These are phyloP conservation scores for Drosophila kanekoi DNA, from an alignment of 2,888 invertebrate species.

Conservation along the genomic window DNA sequence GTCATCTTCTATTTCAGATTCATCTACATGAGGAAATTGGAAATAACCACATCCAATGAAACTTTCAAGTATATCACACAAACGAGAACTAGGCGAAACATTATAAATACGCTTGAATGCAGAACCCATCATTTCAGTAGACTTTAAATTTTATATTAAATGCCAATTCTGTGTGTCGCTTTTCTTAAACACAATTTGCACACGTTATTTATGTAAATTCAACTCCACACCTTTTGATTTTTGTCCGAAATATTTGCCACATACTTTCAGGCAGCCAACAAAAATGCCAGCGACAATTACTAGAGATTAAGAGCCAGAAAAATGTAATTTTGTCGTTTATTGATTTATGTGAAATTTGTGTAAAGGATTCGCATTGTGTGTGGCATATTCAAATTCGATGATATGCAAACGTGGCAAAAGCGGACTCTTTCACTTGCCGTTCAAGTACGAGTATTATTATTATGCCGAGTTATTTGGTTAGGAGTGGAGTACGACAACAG, in stretches of 20 bases:
- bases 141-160: too few relatives aligned
- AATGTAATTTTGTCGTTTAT: constrained; percentile 38
- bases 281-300: constrained; percentile 23
- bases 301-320: constrained; percentile 11
- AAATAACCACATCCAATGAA: too few relatives aligned
- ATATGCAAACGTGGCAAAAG: constrained; percentile 65
- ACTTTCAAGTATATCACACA: too few relatives aligned
- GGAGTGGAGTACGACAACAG: constrained; percentile 51
- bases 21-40: too few relatives aligned
- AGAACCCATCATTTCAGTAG: too few relatives aligned
- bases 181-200: too few relatives aligned
- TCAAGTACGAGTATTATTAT: constrained; percentile 58
- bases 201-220: neutral
- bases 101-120: too few relatives aligned
- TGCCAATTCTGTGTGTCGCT: too few relatives aligned
- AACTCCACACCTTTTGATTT: neutral
- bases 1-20: too few relatives aligned
- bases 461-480: constrained; percentile 58
- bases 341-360: constrained; percentile 64
- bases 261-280: constrained; percentile 59
- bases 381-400: constrained; percentile 74
- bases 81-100: too few relatives aligned
- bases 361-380: constrained; percentile 55
- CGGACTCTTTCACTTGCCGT: constrained; percentile 74
- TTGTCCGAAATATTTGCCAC: constrained; percentile 10